phyloP scores from a whole-genome alignment of 2,888 invertebrate species.

The Amphipoea oculea region DNA sequence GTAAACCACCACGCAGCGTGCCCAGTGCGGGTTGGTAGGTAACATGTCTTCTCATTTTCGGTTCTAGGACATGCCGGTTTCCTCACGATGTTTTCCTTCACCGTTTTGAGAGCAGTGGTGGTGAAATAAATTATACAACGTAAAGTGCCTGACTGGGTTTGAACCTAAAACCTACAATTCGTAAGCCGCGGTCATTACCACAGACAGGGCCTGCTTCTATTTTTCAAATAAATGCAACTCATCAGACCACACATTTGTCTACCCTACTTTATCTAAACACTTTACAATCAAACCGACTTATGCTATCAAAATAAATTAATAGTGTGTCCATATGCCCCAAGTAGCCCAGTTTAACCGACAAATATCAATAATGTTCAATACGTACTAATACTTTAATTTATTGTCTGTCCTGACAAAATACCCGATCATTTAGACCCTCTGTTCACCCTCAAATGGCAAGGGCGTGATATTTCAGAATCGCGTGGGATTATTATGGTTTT shows the following conservation, averaged over 20 bases:
- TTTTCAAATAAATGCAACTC: conserved; percentile 14
- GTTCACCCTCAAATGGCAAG: conserved; percentile 71
- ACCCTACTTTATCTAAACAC: conserved; percentile 6
- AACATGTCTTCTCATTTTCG: no score
- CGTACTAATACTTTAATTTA: conserved; percentile 85
- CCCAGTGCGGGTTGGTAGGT: no score
- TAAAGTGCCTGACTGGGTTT: no score
- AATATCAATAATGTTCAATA: conserved; percentile 78
- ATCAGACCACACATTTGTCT: background rate
- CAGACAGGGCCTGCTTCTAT: no score
- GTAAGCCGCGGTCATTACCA: no score
- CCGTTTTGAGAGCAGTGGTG: no score
- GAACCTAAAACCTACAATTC: no score
- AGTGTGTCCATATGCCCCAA: conserved; percentile 61
- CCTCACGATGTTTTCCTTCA: no score
- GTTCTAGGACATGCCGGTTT: no score
- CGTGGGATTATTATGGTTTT: conserved; percentile 79
- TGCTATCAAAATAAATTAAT: conserved; percentile 57
- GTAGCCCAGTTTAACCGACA: conserved; percentile 68
- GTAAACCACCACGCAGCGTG: no score
- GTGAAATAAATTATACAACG: no score
- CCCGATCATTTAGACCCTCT: conserved; percentile 72
- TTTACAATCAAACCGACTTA: conserved; percentile 19
- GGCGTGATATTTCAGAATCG: conserved; percentile 83
- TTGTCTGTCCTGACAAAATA: conserved; percentile 80